Conservation (phyloP, 1,140 invertebrate genomes). For the Lordiphosa stackelbergi region DNA sequence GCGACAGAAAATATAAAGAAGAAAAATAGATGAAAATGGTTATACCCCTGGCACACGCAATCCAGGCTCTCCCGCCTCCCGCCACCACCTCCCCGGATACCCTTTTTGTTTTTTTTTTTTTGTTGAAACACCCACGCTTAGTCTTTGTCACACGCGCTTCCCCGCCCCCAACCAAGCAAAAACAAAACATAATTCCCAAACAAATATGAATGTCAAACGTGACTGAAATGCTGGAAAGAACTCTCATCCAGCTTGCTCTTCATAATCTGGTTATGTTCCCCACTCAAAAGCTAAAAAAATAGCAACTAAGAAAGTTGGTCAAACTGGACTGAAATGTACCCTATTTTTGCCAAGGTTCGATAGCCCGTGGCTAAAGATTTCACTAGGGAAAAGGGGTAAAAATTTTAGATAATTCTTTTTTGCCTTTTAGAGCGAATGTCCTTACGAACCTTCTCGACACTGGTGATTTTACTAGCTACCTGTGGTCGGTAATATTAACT, state of each 20-base stretch:
- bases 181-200: slow-evolving; percentile 59
- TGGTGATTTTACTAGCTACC: too few relatives aligned
- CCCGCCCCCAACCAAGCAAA: slow-evolving; percentile 17
- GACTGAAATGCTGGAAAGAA: slow-evolving; percentile 49
- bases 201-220: slow-evolving; percentile 71
- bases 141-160: slow-evolving; percentile 3
- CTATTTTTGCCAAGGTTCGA: too few relatives aligned
- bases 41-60: slow-evolving; percentile 56
- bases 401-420: too few relatives aligned
- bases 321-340: background rate
- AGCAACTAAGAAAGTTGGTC: slow-evolving; percentile 1
- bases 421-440: too few relatives aligned
- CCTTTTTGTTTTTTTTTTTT: background rate
- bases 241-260: too few relatives aligned
- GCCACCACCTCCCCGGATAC: background rate
- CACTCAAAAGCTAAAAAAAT: slow-evolving; percentile 5
- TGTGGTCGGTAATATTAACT: too few relatives aligned
- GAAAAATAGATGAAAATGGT: slow-evolving; percentile 28
- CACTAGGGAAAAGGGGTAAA: too few relatives aligned
- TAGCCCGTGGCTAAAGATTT: too few relatives aligned
- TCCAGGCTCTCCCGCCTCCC: slow-evolving; percentile 8
- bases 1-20: slow-evolving; percentile 21
- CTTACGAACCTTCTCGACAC: too few relatives aligned
- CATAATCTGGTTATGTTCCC: slow-evolving; percentile 9
- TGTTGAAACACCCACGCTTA: slow-evolving; percentile 5